These are phyloP conservation scores for Drosophila yakuba DNA, from an alignment of 1,140 invertebrate genomes.

Conservation along the genomic window DNA sequence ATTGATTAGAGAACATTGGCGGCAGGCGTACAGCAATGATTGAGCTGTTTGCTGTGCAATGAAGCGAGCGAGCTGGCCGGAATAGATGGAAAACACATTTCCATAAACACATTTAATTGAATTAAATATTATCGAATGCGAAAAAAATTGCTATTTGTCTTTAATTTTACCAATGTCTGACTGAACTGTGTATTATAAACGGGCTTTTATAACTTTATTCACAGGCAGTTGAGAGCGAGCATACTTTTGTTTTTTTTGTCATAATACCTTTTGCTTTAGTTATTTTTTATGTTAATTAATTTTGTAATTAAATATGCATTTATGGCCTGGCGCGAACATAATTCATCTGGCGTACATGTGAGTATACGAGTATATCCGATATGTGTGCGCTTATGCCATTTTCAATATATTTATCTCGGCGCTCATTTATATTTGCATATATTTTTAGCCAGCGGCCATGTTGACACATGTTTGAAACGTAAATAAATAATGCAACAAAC, in stretches of 20 bases:
- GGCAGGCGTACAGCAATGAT: conserved; percentile 20
- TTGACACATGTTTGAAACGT: conserved; percentile 83
- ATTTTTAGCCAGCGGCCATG: conserved; percentile 71
- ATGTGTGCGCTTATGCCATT: conserved; percentile 59
- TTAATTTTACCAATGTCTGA: conserved; percentile 48
- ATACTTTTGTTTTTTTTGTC: conserved; percentile 18
- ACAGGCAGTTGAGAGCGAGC: no score
- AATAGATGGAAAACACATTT: conserved; percentile 19
- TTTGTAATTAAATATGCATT: conserved; percentile 81
- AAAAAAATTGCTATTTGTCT: conserved; percentile 38
- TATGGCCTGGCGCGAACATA: conserved; percentile 65
- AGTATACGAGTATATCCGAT: conserved; percentile 39
- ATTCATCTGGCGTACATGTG: conserved; percentile 44
- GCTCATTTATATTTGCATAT: conserved; percentile 65
- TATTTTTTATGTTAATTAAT: conserved; percentile 80
- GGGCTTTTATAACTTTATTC: conserved; percentile 36
- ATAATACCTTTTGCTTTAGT: conserved; percentile 42
- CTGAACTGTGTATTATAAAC: conserved; percentile 29
- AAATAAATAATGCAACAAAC: conserved; percentile 76
- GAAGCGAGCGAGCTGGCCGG: conserved; percentile 1
- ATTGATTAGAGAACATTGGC: conserved; percentile 68
- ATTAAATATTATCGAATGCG: conserved; percentile 29
- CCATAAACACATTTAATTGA: conserved; percentile 38
- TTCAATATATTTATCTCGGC: conserved; percentile 70
- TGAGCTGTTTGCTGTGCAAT: neutral